Evolutionary conservation across 2,113 vertebrate genomes (phyloP).

Genomic region (Nothobranchius kuhntae): DNA sequence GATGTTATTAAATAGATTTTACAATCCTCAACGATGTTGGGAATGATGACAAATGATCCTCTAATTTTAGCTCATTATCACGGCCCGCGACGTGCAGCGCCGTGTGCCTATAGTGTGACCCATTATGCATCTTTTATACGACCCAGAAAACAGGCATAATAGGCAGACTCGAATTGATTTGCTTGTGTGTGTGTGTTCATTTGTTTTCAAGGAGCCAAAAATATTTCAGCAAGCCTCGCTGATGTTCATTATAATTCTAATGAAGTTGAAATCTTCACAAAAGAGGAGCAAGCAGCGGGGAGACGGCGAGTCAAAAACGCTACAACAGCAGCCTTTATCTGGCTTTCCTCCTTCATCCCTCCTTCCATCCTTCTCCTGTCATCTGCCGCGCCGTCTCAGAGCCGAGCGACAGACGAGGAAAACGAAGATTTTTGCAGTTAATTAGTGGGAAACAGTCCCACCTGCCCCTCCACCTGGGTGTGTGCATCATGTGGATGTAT

Average conservation of each 20-base stretch:
- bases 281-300: constrained; percentile 52
- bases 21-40: constrained; percentile 1
- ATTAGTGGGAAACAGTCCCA: constrained; percentile 51
- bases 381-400: constrained; percentile 9
- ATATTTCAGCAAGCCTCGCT: constrained; percentile 55
- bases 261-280: constrained; percentile 65
- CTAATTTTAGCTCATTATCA: constrained; percentile 38
- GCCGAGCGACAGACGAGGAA: constrained; percentile 23
- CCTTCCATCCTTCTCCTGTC: constrained; percentile 8
- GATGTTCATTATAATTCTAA: constrained; percentile 75
- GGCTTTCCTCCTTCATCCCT: constrained; percentile 10
- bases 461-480: constrained; percentile 35
- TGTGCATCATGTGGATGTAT: constrained; percentile 19
- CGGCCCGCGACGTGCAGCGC: constrained; percentile 1
- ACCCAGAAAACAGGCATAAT: constrained; percentile 56
- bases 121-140: constrained; percentile 39
- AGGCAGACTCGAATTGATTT: constrained; percentile 62
- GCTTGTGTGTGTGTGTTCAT: constrained; percentile 43
- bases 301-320: constrained; percentile 52
- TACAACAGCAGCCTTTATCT: constrained; percentile 46
- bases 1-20: constrained; percentile 47
- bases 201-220: constrained; percentile 62
- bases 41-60: constrained; percentile 56
- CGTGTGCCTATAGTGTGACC: constrained; percentile 16
- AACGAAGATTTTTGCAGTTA: constrained; percentile 36